Evolutionary conservation across 2,113 vertebrate species (phyloP).

Genomic region (Antigone vipio): DNA sequence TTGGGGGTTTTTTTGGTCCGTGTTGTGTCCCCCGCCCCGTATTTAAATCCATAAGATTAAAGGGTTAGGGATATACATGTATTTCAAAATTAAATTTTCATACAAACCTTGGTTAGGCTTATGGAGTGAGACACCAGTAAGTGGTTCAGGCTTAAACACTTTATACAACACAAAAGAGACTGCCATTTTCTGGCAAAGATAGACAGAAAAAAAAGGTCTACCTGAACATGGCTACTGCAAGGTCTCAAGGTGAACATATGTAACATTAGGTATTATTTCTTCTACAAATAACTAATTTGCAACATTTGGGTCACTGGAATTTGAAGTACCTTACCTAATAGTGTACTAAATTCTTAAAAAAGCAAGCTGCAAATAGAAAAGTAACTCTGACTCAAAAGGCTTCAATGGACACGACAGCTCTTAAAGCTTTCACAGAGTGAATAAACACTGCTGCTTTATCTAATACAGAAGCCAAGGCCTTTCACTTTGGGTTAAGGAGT

Average conservation of each 20-base stretch:
- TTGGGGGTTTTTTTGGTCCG: too few relatives aligned
- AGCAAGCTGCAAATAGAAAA: background rate
- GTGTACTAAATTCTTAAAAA: background rate
- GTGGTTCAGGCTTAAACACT: background rate
- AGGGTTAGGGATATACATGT: background rate
- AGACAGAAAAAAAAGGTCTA: background rate
- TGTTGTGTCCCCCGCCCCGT: too few relatives aligned
- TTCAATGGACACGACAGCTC: background rate
- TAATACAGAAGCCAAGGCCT: background rate
- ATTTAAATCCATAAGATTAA: accelerated
- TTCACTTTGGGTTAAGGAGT: background rate
- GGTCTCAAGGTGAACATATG: background rate
- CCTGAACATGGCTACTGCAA: background rate
- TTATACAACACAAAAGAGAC: background rate
- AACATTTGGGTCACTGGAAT: background rate
- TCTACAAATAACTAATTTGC: background rate
- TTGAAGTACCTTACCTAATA: background rate
- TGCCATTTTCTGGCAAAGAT: background rate
- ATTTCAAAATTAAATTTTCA: background rate
- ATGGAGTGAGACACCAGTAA: background rate
- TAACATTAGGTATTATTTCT: background rate
- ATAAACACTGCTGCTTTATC: background rate
- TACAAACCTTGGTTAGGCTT: background rate
- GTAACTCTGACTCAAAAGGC: background rate
- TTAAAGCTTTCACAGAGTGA: background rate